Evolutionary conservation across 2,113 vertebrate species (phyloP).

Genomic region (Phalacrocorax aristotelis): DNA sequence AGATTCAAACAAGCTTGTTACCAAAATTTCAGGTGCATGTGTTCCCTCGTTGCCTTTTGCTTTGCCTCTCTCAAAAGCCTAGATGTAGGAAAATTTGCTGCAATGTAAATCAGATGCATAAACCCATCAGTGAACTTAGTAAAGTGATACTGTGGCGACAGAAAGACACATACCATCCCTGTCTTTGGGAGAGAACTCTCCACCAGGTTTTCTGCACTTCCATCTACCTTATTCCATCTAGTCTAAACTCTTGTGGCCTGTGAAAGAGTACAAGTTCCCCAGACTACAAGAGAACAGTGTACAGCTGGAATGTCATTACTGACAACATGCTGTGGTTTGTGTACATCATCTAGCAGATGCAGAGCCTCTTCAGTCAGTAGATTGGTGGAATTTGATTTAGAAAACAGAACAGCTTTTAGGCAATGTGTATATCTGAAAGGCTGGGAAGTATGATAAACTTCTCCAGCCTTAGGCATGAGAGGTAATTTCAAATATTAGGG

Average conservation of each 20-base stretch:
- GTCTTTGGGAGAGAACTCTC: neutral
- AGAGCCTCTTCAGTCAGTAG: neutral
- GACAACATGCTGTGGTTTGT: neutral
- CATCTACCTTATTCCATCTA: neutral
- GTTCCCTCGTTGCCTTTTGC: neutral
- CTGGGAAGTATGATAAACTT: neutral
- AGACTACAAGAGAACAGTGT: neutral
- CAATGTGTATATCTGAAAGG: neutral
- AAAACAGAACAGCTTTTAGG: neutral
- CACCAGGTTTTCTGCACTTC: neutral
- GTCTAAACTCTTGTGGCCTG: neutral
- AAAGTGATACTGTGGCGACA: neutral
- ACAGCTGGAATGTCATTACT: neutral
- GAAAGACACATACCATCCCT: neutral
- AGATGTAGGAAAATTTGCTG: neutral
- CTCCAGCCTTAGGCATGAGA: neutral
- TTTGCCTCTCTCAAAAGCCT: neutral
- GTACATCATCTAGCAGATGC: neutral
- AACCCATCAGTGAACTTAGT: neutral
- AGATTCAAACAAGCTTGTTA: neutral
- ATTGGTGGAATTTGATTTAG: conserved; percentile 18
- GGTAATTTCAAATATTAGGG: neutral
- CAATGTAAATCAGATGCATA: neutral
- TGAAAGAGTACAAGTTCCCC: neutral
- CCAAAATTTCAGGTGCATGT: neutral